These are phyloP conservation scores for Amphiprion ocellaris DNA, from an alignment of 2,113 vertebrate genomes.

Conservation along the genomic window DNA sequence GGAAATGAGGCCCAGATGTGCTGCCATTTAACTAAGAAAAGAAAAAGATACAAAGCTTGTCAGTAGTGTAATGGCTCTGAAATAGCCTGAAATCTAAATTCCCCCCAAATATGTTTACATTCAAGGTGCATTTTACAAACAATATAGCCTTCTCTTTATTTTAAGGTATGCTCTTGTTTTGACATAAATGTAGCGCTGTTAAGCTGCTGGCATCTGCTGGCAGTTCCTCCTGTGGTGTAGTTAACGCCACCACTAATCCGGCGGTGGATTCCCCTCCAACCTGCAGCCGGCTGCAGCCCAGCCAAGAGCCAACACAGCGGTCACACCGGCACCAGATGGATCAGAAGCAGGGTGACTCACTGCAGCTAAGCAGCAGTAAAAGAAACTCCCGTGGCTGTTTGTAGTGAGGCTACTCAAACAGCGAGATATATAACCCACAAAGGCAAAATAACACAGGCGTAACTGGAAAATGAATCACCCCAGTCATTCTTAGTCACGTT, in stretches of 20 bases:
- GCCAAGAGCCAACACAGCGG: not conserved
- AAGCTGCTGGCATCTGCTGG: slow-evolving; percentile 30
- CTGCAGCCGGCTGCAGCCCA: not conserved
- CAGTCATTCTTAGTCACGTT: too few relatives aligned
- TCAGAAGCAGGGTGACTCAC: not conserved
- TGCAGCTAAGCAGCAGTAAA: too few relatives aligned
- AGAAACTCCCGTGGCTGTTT: not conserved
- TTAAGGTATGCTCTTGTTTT: not conserved
- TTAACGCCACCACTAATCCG: slow-evolving; percentile 41
- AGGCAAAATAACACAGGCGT: too few relatives aligned
- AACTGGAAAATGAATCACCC: too few relatives aligned
- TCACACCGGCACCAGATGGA: slow-evolving; percentile 12
- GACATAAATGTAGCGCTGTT: not conserved
- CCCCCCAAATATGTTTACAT: not conserved
- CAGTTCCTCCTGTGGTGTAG: slow-evolving; percentile 27
- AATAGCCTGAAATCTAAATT: not conserved
- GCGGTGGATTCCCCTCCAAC: not conserved
- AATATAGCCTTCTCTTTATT: not conserved
- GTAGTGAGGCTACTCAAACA: not conserved
- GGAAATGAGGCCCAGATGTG: slow-evolving; percentile 54
- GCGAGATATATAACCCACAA: too few relatives aligned
- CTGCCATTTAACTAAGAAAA: slow-evolving; percentile 4
- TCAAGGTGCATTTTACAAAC: not conserved
- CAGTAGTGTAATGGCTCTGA: not conserved
- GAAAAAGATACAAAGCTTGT: not conserved